Evolutionary conservation across 2,888 invertebrate species (phyloP).

Genomic region (Reticulitermes lucifugus): DNA sequence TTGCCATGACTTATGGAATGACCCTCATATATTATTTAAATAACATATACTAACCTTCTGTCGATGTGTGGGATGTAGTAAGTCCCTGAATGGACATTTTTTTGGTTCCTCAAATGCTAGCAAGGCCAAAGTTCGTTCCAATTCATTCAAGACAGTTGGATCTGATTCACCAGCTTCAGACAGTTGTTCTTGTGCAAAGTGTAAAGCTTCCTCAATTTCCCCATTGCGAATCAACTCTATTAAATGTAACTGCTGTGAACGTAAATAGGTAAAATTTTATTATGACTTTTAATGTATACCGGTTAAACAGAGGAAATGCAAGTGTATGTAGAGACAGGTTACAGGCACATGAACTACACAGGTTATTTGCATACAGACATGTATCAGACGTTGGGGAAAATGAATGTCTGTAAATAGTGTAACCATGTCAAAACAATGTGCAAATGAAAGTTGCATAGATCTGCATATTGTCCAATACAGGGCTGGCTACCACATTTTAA

Average conservation of each 20-base stretch:
- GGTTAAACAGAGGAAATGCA: too few species aligned
- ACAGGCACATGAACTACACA: too few species aligned
- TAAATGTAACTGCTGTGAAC: conserved; percentile 84
- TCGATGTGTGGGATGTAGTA: conserved; percentile 92
- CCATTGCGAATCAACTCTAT: conserved; percentile 89
- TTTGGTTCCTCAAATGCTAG: conserved; percentile 97
- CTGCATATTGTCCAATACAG: too few species aligned
- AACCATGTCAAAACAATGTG: too few species aligned
- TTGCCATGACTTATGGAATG: too few species aligned
- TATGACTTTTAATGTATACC: too few species aligned
- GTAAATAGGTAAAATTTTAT: not conserved
- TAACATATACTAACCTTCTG: conserved; percentile 77
- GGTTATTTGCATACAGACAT: too few species aligned
- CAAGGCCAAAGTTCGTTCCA: conserved; percentile 94
- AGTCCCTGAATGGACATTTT: conserved; percentile 93
- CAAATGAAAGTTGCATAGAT: too few species aligned
- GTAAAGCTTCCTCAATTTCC: conserved; percentile 87
- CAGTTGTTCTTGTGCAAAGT: conserved; percentile 90
- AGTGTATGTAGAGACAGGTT: too few species aligned
- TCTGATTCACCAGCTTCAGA: conserved; percentile 91
- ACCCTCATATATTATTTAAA: conserved; percentile 4
- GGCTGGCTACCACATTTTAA: too few species aligned
- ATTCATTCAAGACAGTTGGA: conserved; percentile 75
- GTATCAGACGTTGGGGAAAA: too few species aligned
- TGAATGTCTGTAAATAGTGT: too few species aligned